Conservation (phyloP, 92 coral and sea anemone species). For the Siderastrea radians region DNA sequence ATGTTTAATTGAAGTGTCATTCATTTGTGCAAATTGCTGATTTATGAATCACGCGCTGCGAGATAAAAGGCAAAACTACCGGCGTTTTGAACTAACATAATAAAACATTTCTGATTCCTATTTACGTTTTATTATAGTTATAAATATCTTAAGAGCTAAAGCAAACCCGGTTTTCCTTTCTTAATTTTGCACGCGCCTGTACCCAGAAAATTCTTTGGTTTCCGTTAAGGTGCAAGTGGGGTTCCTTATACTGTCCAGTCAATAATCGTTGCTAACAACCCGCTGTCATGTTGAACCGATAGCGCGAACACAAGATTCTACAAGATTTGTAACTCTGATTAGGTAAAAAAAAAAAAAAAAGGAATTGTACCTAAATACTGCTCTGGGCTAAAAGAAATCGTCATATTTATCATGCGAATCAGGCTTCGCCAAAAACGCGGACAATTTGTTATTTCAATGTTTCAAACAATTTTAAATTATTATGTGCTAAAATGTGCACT, state of each 20-base stretch:
- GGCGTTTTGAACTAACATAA: neutral
- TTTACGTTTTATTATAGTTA: slow-evolving; percentile 8
- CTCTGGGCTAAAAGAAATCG: neutral
- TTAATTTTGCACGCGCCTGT: neutral
- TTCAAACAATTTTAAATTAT: slow-evolving; percentile 11
- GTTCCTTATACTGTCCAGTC: slow-evolving; percentile 1
- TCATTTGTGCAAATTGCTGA: neutral
- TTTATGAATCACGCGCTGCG: slow-evolving; percentile 27
- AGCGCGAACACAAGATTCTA: neutral
- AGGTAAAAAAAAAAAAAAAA: neutral
- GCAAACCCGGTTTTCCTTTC: neutral
- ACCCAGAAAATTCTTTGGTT: slow-evolving; percentile 18
- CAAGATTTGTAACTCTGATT: neutral
- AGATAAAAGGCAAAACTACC: neutral
- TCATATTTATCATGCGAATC: neutral
- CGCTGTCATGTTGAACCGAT: neutral
- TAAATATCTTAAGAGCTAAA: neutral
- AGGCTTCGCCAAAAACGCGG: neutral
- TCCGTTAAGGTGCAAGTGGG: slow-evolving; percentile 9
- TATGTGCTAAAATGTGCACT: slow-evolving; percentile 24
- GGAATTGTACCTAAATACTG: neutral
- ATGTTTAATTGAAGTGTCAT: slow-evolving; percentile 1
- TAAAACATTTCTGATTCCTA: slow-evolving; percentile 1
- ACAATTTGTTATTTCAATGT: slow-evolving; percentile 13
- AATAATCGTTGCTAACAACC: slow-evolving; percentile 2